Conservation (phyloP, 2,888 invertebrate genomes). For the Ormia ochracea region DNA sequence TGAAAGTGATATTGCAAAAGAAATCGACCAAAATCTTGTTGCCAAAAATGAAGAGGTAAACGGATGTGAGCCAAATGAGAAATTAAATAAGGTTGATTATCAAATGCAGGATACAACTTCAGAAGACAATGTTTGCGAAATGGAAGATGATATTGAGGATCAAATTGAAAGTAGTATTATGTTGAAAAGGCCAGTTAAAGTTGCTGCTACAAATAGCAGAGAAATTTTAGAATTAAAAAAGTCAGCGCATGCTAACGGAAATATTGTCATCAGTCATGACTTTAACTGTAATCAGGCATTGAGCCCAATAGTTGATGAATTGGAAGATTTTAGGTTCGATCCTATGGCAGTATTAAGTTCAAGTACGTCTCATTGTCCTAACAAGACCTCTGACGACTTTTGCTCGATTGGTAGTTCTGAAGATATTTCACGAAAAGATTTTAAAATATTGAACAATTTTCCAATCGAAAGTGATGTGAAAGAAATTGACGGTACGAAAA, state of each 20-base stretch:
- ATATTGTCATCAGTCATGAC: constrained; percentile 48
- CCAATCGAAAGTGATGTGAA: constrained; percentile 48
- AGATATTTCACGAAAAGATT: constrained; percentile 46
- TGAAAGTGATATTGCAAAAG: constrained; percentile 17
- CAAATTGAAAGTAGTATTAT: constrained; percentile 72
- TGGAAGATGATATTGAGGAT: constrained; percentile 66
- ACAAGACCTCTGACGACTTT: constrained; percentile 40
- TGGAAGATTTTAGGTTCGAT: constrained; percentile 67
- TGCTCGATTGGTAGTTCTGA: constrained; percentile 49
- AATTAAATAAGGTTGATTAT: too few relatives aligned
- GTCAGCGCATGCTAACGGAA: constrained; percentile 17
- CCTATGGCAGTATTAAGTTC: constrained; percentile 35
- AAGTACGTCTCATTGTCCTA: constrained; percentile 16
- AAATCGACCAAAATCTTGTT: background rate
- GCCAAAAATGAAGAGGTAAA: background rate
- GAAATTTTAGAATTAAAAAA: constrained; percentile 56
- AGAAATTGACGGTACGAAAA: constrained; percentile 19
- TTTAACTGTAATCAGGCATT: constrained; percentile 44
- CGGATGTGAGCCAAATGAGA: background rate
- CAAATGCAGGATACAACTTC: constrained; percentile 7
- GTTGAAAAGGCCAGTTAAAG: constrained; percentile 62
- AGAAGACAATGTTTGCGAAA: constrained; percentile 8
- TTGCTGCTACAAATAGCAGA: constrained; percentile 21
- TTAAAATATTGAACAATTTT: background rate
- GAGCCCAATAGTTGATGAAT: constrained; percentile 65